Conservation (phyloP, 2,888 invertebrate genomes). For the Hermaeophaga mercurialis region DNA sequence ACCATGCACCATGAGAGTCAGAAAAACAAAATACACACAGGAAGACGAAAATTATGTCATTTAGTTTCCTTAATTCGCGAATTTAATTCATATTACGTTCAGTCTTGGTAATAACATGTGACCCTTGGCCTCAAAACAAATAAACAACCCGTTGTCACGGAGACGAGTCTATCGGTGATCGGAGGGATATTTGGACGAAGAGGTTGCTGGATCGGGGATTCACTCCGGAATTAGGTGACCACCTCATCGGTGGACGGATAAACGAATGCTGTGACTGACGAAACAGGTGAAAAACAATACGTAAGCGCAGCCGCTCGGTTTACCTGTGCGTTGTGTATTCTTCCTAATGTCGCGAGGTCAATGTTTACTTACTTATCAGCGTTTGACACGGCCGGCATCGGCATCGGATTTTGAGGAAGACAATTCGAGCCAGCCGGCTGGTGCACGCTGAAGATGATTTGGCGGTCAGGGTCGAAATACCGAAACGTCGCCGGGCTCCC, state of each 20-base stretch:
- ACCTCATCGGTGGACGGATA: slow-evolving; percentile 40
- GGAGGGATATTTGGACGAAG: too few relatives aligned
- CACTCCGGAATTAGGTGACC: slow-evolving; percentile 34
- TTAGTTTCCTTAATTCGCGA: too few relatives aligned
- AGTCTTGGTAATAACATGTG: too few relatives aligned
- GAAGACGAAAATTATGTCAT: slow-evolving; percentile 20
- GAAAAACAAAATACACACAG: slow-evolving; percentile 1
- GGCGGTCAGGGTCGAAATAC: slow-evolving; percentile 11
- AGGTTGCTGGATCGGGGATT: not conserved
- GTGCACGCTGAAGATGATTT: slow-evolving; percentile 8
- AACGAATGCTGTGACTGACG: slow-evolving; percentile 45
- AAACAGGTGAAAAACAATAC: slow-evolving; percentile 48
- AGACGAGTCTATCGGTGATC: slow-evolving; percentile 8
- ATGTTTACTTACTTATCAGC: slow-evolving; percentile 47
- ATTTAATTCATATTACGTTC: too few relatives aligned
- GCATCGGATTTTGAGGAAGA: slow-evolving; percentile 11
- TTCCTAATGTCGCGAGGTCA: slow-evolving; percentile 47
- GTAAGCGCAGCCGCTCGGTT: slow-evolving; percentile 46
- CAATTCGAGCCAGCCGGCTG: not conserved
- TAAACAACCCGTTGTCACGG: slow-evolving; percentile 4
- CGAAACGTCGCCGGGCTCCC: too few relatives aligned
- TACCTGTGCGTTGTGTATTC: slow-evolving; percentile 42
- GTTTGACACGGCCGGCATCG: slow-evolving; percentile 13
- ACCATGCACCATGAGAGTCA: not conserved
- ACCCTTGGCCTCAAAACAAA: too few relatives aligned